Conservation (phyloP, 2,888 invertebrate species). For the Leptinotarsa rubiginosa region DNA sequence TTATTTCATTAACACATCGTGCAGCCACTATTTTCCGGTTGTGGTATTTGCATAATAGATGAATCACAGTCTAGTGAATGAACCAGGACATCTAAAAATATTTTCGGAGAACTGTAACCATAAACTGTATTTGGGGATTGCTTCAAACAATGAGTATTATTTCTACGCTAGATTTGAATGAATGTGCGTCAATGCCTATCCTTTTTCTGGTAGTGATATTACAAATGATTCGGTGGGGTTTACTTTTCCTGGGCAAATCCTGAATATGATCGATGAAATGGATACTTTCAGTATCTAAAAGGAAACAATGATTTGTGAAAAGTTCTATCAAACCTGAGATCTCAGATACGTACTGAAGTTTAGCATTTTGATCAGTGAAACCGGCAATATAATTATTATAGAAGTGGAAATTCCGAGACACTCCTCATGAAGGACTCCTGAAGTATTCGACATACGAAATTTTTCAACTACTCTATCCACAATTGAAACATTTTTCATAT, state of each 20-base stretch:
- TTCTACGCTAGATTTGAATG: background rate
- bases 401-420: no score
- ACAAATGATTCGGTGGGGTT: background rate
- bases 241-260: background rate
- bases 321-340: no score
- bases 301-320: no score
- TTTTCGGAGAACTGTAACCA: background rate
- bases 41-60: slow-evolving; percentile 7
- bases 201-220: background rate
- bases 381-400: no score
- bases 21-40: slow-evolving; percentile 6
- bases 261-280: background rate
- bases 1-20: background rate
- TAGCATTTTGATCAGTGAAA: no score
- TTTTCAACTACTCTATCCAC: no score
- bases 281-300: no score
- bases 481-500: no score
- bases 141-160: background rate
- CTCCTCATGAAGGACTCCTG: no score
- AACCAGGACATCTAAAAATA: slow-evolving; percentile 9
- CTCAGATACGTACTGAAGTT: no score
- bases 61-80: slow-evolving; percentile 7
- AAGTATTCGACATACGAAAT: no score
- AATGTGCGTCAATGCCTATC: slow-evolving; percentile 3
- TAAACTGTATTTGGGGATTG: slow-evolving; percentile 11